Base-by-base conservation (phyloP, 1,140 invertebrate species). In the Trichonephila inaurata region DNA sequence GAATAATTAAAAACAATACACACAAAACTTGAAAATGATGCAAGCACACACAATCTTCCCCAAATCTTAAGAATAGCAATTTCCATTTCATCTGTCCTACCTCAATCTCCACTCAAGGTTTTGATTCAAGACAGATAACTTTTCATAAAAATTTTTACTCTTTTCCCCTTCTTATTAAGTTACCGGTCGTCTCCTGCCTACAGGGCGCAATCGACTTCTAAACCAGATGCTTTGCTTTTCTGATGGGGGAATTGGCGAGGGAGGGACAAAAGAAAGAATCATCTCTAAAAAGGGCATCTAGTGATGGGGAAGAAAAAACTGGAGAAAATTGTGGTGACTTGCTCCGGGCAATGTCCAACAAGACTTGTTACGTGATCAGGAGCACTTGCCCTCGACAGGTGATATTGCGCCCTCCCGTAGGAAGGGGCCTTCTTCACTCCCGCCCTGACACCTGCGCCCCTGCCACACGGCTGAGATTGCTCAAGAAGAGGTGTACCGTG, bases 371-470 rank as follows among this genome's bases (percentile, higher is more conserved):
- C 91, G 91, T 92, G 91, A 92, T 92, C 91, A 51, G 51, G 5
- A 92, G 91, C 83, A 87, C 91, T 92, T 92, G 91, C 91, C 91
- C 91, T 87, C 91, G 91, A 92, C 91, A 92, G 91, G 91, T 92
- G 91, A 92, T 92, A 92, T 69, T 72, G 83, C 83, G 24, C 62
- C 83, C 91, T 77, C 91, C 83, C 44, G 14, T 51, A 62, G 28
- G 61, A 66, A 33, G 60, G 90, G 81, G 44, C 28, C 77, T 81
- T 64, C 90, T 91, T 66, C 90, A 64, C 90, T 91, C 90, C 82
- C 90, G 58, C 64, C 82, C 83, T 77, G 61, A 72, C 91, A 92
- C 91, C 91, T 92, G 91, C 62, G 91, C 62, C 91, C 58, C 91
- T 44, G 14, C 82, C 69, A 61, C 61, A 81, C 60, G 19, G 24